These are phyloP conservation scores for Chloebia gouldiae DNA, from an alignment of 2,113 vertebrate species.

Conservation along the genomic window DNA sequence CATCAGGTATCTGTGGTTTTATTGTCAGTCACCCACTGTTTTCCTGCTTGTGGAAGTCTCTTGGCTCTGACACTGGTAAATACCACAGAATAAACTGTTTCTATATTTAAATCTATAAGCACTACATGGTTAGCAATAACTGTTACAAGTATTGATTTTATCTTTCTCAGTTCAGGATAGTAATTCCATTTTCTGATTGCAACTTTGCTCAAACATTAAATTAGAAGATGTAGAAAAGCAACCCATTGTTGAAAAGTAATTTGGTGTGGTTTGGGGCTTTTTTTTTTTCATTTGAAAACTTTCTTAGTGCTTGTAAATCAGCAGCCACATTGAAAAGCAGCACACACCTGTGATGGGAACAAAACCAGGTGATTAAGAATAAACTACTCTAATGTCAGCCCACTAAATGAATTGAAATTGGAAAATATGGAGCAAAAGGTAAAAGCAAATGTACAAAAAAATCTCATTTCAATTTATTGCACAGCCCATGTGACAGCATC, in stretches of 20 bases:
- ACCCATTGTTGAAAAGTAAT: background rate
- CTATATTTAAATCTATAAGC: conserved; percentile 69
- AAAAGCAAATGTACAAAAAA: background rate
- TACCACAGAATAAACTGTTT: conserved; percentile 53
- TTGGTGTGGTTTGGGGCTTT: background rate
- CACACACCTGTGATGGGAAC: background rate
- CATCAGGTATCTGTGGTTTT: conserved; percentile 49
- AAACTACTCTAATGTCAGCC: background rate
- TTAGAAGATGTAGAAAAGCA: conserved; percentile 34
- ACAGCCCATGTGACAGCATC: background rate
- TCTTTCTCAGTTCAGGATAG: conserved; percentile 42
- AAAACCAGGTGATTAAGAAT: background rate
- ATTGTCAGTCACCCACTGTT: conserved; percentile 50
- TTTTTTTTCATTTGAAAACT: background rate
- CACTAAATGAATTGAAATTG: background rate
- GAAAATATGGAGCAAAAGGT: background rate
- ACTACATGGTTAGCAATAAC: conserved; percentile 57
- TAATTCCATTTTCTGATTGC: conserved; percentile 55
- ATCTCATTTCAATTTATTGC: background rate
- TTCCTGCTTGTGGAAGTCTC: conserved; percentile 42
- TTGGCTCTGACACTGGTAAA: conserved; percentile 60
- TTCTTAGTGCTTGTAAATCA: background rate
- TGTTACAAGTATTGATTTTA: conserved; percentile 67
- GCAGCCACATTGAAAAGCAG: background rate
- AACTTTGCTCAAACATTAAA: conserved; percentile 62